Conservation (phyloP, 2,113 vertebrate species). For the Halcyon senegalensis region DNA sequence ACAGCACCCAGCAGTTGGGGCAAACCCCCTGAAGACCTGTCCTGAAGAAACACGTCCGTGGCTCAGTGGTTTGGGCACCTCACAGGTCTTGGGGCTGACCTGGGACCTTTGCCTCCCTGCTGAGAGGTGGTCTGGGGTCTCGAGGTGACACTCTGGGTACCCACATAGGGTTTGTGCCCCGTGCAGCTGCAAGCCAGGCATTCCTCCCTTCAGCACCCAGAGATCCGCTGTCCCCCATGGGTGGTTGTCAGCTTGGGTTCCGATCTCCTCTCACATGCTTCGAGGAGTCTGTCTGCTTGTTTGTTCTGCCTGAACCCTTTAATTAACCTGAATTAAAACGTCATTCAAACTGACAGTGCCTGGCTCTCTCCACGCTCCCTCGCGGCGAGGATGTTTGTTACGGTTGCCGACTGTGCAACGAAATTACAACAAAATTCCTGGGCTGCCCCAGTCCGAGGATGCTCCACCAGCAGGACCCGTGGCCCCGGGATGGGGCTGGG, state of each 20-base stretch:
- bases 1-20: neutral
- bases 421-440: neutral
- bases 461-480: neutral
- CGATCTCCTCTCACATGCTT: neutral
- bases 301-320: constrained; percentile 28
- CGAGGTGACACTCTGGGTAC: neutral
- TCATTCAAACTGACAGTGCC: constrained; percentile 13
- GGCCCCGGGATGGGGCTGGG: neutral
- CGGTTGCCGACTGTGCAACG: neutral
- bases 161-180: neutral
- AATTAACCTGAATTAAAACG: constrained; percentile 26
- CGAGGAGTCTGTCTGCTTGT: neutral
- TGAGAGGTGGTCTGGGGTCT: neutral
- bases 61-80: neutral
- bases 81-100: neutral
- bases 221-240: fast-evolving
- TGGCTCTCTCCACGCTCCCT: neutral
- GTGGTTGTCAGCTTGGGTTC: neutral
- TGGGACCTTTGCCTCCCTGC: neutral
- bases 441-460: neutral
- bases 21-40: neutral
- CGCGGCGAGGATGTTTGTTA: neutral
- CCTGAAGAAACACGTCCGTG: neutral
- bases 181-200: neutral
- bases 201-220: neutral